Conservation (phyloP, 2,888 invertebrate species). For the Trisateles emortualis region DNA sequence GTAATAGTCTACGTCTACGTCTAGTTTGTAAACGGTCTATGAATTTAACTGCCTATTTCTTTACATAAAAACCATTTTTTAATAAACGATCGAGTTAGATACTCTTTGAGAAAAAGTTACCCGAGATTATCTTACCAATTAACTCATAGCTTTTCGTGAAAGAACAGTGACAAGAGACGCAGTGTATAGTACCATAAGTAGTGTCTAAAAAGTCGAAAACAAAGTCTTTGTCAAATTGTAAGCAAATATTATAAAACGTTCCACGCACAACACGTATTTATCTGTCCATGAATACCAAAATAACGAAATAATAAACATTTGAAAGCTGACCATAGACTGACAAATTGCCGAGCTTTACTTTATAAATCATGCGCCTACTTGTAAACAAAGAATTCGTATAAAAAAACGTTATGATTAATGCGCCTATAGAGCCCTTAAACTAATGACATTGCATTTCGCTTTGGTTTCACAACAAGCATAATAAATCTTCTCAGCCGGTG, state of each 20-base stretch:
- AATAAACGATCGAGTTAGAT: no score
- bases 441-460: conserved; percentile 71
- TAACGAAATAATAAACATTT: conserved; percentile 35
- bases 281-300: conserved; percentile 21
- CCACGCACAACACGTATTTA: conserved; percentile 18
- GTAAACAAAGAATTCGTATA: conserved; percentile 61
- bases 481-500: conserved; percentile 67
- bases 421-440: conserved; percentile 60
- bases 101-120: no score
- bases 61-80: no score
- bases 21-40: no score
- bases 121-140: no score
- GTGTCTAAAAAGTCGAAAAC: no score
- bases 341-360: conserved; percentile 52
- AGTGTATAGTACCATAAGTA: no score
- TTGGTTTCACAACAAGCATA: conserved; percentile 64
- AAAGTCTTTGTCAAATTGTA: no score
- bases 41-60: no score
- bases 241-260: no score
- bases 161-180: no score
- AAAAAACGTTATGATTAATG: conserved; percentile 71
- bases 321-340: conserved; percentile 42
- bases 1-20: not conserved
- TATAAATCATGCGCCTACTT: conserved; percentile 58
- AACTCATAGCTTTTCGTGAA: no score